Conservation (phyloP, 1,140 invertebrate genomes). For the Drosophila suzukii region DNA sequence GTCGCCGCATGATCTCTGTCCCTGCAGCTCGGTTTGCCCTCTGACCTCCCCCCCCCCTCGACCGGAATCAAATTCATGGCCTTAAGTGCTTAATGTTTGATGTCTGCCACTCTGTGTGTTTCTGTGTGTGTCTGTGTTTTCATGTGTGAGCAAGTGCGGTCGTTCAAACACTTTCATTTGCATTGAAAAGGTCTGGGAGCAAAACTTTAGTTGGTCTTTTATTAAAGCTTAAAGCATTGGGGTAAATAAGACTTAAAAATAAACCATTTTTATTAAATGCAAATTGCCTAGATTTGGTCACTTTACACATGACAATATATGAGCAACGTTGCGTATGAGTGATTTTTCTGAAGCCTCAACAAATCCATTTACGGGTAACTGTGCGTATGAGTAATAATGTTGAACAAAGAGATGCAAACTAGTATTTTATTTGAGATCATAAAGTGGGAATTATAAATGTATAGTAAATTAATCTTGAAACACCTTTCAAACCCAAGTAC, state of each 20-base stretch:
- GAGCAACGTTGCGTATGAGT: constrained; percentile 25
- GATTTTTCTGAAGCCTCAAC: constrained; percentile 3
- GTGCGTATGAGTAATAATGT: constrained; percentile 15
- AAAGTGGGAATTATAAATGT: no score
- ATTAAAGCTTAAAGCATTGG: constrained; percentile 13
- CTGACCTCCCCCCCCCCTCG: not conserved
- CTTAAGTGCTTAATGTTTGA: constrained; percentile 70
- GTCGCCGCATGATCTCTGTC: constrained; percentile 43
- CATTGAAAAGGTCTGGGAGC: constrained; percentile 8
- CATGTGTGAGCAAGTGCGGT: not conserved
- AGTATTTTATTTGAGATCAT: no score
- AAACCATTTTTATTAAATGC: not conserved
- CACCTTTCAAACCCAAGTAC: no score
- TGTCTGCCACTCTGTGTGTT: constrained; percentile 29
- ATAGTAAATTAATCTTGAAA: no score
- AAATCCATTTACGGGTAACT: constrained; percentile 3
- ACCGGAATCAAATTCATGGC: constrained; percentile 55
- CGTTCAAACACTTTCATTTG: constrained; percentile 35
- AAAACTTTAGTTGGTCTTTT: constrained; percentile 16
- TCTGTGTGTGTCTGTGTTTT: constrained; percentile 13
- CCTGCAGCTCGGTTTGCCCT: constrained; percentile 1
- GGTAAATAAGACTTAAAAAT: constrained; percentile 7
- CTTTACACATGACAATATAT: not conserved
- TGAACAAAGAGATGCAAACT: not conserved
- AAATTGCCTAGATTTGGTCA: constrained; percentile 4